Evolutionary conservation across 2,888 invertebrate genomes (phyloP).

Genomic region (Norana najaformis): DNA sequence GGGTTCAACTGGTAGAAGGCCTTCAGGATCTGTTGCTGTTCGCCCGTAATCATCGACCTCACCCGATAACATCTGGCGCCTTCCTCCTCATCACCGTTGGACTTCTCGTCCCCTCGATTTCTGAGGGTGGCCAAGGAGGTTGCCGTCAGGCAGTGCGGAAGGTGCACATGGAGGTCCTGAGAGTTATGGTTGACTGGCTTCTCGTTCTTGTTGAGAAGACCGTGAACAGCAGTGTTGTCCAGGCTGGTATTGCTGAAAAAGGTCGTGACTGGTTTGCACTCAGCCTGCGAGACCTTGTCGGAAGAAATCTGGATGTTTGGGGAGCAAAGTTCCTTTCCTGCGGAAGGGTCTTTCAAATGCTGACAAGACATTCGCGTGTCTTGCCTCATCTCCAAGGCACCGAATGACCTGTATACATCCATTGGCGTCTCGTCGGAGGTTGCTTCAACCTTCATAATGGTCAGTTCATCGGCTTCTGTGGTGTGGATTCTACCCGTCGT

Average conservation of each 20-base stretch:
- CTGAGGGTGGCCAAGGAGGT: background rate
- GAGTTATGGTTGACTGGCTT: background rate
- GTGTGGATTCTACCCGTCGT: background rate
- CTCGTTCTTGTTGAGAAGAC: background rate
- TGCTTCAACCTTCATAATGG: background rate
- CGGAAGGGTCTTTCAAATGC: background rate
- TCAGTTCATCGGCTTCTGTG: background rate
- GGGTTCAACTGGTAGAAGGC: conserved; percentile 87
- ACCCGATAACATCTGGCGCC: conserved; percentile 82
- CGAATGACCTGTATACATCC: too few relatives aligned
- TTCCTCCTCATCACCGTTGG: conserved; percentile 42
- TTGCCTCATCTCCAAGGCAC: background rate
- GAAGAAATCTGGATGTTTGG: background rate
- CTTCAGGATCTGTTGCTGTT: conserved; percentile 85
- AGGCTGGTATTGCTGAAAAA: conserved; percentile 13
- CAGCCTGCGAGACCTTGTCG: background rate
- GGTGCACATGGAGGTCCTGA: background rate
- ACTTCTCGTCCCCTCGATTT: conserved; percentile 48
- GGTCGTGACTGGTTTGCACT: conserved; percentile 5
- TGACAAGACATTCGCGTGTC: background rate
- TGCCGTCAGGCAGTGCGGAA: background rate
- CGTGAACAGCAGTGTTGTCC: background rate
- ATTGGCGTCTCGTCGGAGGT: background rate
- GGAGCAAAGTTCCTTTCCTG: background rate
- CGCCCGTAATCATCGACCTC: conserved; percentile 89